Evolutionary conservation across 2,797 vertebrate species (phyloP), one percentile per base, ranked within the genome.

Genomic region (Enteromius treurensis): DNA sequence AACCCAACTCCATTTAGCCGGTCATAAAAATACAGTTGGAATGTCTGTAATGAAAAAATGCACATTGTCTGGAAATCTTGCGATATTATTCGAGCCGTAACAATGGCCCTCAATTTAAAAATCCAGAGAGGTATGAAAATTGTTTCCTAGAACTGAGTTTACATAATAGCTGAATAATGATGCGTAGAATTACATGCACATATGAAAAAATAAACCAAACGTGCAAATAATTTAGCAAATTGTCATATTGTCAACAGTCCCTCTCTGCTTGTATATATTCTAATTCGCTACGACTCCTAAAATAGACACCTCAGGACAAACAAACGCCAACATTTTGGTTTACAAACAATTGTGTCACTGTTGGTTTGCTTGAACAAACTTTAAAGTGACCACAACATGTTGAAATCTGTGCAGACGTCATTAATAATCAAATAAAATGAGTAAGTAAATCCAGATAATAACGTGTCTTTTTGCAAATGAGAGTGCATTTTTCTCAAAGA

Each of bases 1-100:
- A 91, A 64, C 67, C 47, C 42, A 74, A 77, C 77, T 76, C 23
- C 40, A 47, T 65, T 74, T 77, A 81, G 79, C 68, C 69, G 81
- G 51, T 70, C 71, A 73, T 77, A 75, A 85, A 85, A 88, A 87
- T 83, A 84, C 34, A 73, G 53, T 55, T 87, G 79, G 77, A 83
- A 45, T 79, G 80, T 80, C 42, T 88, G 82, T 80, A 29, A 71
- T 75, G 78, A 80, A 76, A 75, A 19, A 19, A 58, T 26, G 17
- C 70, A 47, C 68, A 71, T 42, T 68, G 67, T 79, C 82, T 70
- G 62, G 77, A 53, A 84, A 55, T 77, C 53, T 77, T 88, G 76
- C 81, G 86, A 77, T 53, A 55, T 37, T 73, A 49, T 64, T 55
- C 42, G 62, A 87, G n/a, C 51, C 77, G 64, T 62, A 45, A 75